A percentile compares a stretch with the other conserved stretches of the same genome.
phyloP scores from a whole-genome alignment of 2,113 vertebrate species.

The Chionis minor region DNA sequence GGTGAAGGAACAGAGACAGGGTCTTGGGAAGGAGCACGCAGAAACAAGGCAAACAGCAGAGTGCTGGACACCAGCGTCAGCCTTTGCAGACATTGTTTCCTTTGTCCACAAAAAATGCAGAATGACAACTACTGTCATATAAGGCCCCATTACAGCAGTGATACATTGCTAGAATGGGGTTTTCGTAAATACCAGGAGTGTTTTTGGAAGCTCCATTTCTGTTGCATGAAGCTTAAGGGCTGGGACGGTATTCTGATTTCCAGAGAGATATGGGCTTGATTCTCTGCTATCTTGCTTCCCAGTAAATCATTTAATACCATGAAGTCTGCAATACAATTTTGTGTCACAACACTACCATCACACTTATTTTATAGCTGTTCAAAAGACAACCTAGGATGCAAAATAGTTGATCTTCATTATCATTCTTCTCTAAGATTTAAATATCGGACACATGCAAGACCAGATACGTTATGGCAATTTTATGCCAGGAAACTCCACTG shows the following conservation, averaged over 20 bases:
- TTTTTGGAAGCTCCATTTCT: background rate
- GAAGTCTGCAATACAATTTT: background rate
- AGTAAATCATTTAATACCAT: background rate
- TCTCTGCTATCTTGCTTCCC: background rate
- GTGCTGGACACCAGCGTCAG: background rate
- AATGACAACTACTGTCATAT: background rate
- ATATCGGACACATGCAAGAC: background rate
- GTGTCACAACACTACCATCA: background rate
- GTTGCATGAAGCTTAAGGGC: background rate
- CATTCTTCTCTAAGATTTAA: background rate
- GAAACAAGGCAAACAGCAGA: background rate
- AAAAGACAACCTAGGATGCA: background rate
- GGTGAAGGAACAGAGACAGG: accelerated
- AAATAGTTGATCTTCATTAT: background rate
- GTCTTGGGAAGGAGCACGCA: background rate
- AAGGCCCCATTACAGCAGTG: background rate
- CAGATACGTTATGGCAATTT: background rate
- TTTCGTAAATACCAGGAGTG: background rate
- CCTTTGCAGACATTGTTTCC: background rate
- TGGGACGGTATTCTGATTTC: background rate
- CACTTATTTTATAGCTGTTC: background rate
- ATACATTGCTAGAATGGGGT: background rate
- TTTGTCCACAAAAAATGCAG: background rate
- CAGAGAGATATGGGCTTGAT: background rate
- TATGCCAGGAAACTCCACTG: background rate